phyloP scores from a whole-genome alignment of 1,140 invertebrate genomes.

The Pogonognathellus flavescens region DNA sequence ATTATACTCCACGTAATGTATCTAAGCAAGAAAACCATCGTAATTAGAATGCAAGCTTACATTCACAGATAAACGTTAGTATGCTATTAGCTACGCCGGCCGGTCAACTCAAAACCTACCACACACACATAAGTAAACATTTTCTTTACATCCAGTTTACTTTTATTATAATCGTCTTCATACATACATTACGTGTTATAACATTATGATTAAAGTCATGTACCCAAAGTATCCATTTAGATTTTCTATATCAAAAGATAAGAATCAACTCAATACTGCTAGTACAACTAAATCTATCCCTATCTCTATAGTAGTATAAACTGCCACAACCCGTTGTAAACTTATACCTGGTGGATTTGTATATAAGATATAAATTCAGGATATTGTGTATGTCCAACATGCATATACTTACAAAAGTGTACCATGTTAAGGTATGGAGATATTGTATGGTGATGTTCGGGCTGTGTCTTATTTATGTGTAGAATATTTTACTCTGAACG shows the following conservation, averaged over 20 bases:
- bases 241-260: constrained; percentile 28
- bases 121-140: constrained; percentile 50
- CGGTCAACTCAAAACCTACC: constrained; percentile 28
- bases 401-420: too few relatives aligned
- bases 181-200: not conserved
- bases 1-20: constrained; percentile 20
- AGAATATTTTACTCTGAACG: too few relatives aligned
- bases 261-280: constrained; percentile 5
- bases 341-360: too few relatives aligned
- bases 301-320: not conserved
- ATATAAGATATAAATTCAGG: too few relatives aligned
- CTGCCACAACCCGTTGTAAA: too few relatives aligned
- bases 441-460: too few relatives aligned
- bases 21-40: constrained; percentile 26
- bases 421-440: too few relatives aligned
- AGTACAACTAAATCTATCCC: not conserved
- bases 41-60: constrained; percentile 49
- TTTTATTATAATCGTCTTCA: not conserved
- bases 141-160: constrained; percentile 23
- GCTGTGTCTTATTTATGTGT: too few relatives aligned
- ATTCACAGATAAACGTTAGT: constrained; percentile 47
- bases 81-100: constrained; percentile 47
- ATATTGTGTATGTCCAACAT: too few relatives aligned
- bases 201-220: not conserved
- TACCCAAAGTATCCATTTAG: not conserved